These are phyloP conservation scores for Geopemphigus sp. DNA, from an alignment of 1,140 invertebrate genomes.

Conservation along the genomic window DNA sequence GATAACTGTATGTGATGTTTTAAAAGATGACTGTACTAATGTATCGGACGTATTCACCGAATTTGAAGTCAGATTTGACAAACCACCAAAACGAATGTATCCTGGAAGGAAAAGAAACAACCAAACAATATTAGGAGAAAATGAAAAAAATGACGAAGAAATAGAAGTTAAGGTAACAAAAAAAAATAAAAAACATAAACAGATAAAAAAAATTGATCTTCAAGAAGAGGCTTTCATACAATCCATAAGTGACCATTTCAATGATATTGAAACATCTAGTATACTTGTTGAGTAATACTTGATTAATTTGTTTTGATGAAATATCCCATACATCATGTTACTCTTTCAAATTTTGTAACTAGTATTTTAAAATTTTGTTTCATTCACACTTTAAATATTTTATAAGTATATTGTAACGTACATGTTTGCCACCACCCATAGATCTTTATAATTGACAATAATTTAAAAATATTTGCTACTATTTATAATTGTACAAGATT, in stretches of 20 bases:
- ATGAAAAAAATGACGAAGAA: constrained; percentile 23
- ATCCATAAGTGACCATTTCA: constrained; percentile 39
- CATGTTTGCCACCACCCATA: too few relatives aligned
- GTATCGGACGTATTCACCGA: constrained; percentile 22
- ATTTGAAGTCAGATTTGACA: constrained; percentile 35
- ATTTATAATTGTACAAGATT: too few relatives aligned
- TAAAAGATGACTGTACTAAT: constrained; percentile 10
- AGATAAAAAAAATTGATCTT: constrained; percentile 22
- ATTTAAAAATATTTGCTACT: too few relatives aligned
- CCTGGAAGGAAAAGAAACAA: constrained; percentile 40
- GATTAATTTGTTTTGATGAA: too few relatives aligned
- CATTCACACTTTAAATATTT: too few relatives aligned
- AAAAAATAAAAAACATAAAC: constrained; percentile 29
- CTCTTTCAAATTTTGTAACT: background rate
- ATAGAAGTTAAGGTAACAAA: background rate
- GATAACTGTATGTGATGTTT: constrained; percentile 14
- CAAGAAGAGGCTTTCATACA: constrained; percentile 30
- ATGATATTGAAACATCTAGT: constrained; percentile 29
- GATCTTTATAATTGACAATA: too few relatives aligned
- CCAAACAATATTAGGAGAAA: constrained; percentile 18
- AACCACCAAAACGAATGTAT: constrained; percentile 27
- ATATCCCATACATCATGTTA: too few relatives aligned
- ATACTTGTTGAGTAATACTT: constrained; percentile 11
- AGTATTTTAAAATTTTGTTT: too few relatives aligned
- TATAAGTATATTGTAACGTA: too few relatives aligned